Evolutionary conservation across 2,888 invertebrate genomes (phyloP).

Genomic region (Cryptosula pallasiana): DNA sequence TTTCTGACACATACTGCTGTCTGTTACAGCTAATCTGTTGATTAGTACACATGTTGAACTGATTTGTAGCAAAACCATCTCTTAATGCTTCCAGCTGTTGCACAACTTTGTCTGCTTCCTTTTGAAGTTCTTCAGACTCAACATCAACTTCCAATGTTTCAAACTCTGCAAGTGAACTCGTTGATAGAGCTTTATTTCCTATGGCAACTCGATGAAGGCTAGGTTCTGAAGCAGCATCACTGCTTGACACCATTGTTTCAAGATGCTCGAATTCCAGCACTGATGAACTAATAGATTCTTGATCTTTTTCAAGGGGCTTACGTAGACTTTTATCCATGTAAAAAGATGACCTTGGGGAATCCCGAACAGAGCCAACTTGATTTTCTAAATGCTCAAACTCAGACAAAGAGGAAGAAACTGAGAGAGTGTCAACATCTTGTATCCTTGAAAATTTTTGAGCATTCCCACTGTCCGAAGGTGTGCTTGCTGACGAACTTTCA

Average conservation of each 20-base stretch:
- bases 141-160: slow-evolving; percentile 20
- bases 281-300: slow-evolving; percentile 21
- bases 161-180: slow-evolving; percentile 9
- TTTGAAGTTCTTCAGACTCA: slow-evolving; percentile 18
- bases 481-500: neutral
- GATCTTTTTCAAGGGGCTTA: slow-evolving; percentile 1
- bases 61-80: neutral
- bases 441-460: slow-evolving; percentile 4
- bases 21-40: neutral
- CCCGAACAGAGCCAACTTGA: neutral
- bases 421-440: neutral
- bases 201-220: neutral
- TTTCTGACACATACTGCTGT: too few species aligned
- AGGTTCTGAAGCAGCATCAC: neutral
- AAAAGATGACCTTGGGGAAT: slow-evolving; percentile 19
- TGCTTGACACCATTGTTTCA: neutral
- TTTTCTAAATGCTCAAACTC: slow-evolving; percentile 23
- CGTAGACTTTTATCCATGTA: neutral
- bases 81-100: slow-evolving; percentile 2
- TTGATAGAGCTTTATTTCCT: neutral
- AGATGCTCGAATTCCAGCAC: slow-evolving; percentile 21
- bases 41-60: neutral
- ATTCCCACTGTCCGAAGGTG: slow-evolving; percentile 6
- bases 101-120: slow-evolving; percentile 20
- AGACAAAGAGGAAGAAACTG: slow-evolving; percentile 17